Evolutionary conservation across 2,113 vertebrate species (phyloP), one percentile per base, ranked within the genome.

Genomic region (Otus sunia): DNA sequence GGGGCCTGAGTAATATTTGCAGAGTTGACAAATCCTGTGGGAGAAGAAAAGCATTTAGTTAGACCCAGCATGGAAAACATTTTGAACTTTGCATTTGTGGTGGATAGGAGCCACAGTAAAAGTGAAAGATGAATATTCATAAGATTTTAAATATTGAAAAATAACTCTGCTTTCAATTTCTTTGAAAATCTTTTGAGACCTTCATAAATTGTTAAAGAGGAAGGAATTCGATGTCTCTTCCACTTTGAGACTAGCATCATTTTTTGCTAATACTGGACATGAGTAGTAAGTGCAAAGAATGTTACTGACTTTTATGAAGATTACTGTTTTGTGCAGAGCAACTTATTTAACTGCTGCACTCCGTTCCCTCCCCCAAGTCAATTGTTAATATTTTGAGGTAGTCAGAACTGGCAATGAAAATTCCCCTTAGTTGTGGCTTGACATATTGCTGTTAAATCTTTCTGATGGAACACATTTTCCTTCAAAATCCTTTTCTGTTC

Each of bases 111-210:
- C 41, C 67, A 83, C 27, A 49, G 36, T 59, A 78, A 53, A 86
- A 94, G 26, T 76, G 56, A 87, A 86, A 86, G 45, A 92, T 88
- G 47, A 94, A 91, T 92, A 95, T 92, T 94, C 71, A 89, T 80
- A 93, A 55, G 9, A 52, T 47, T 95, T 95, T 88, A 93, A 93
- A 94, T 86, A 94, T 93, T 96, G 63, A 96, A 88, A 94, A 93
- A 26, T 47, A 93, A 39, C 59, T 56, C 32, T 92, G 30, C n/a
- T 86, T 96, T 93, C 75, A 86, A 56, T 71, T 90, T 96, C 23
- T 90, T 83, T 94, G 63, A 26, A 71, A 37, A 71, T 76, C 63
- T 94, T 88, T 90, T 74, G 67, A 94, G 82, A 74, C 17, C 5
- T 49, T 86, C 55, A 49, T 91, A 74, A 93, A 76, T 86, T 80